Evolutionary conservation across 2,888 invertebrate species (phyloP).

Genomic region (Chrysolina haemoptera): DNA sequence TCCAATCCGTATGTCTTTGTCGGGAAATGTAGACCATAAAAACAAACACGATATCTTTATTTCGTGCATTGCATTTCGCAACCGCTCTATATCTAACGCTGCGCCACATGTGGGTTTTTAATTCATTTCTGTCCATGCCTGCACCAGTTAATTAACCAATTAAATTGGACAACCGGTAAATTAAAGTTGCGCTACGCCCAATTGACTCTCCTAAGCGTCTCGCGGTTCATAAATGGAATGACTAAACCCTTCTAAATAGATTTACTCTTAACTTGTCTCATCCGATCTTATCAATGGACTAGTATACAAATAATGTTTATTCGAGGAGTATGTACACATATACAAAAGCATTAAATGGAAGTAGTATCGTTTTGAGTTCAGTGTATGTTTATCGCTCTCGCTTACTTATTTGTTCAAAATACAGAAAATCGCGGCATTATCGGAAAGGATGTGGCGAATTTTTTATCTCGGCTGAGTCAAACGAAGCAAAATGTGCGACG

Average conservation of each 20-base stretch:
- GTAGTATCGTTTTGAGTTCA: constrained; percentile 31
- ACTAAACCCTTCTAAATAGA: constrained; percentile 47
- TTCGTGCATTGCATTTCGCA: constrained; percentile 37
- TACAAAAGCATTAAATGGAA: constrained; percentile 37
- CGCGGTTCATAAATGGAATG: constrained; percentile 50
- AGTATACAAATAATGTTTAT: constrained; percentile 35
- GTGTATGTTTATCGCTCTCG: constrained; percentile 37
- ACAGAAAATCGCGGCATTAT: constrained; percentile 46
- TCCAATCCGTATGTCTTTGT: constrained; percentile 21
- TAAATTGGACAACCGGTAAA: constrained; percentile 44
- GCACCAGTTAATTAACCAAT: constrained; percentile 48
- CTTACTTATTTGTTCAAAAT: constrained; percentile 36
- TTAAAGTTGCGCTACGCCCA: constrained; percentile 46
- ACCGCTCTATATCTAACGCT: constrained; percentile 21
- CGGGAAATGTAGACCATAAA: constrained; percentile 38
- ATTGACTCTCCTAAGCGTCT: constrained; percentile 52
- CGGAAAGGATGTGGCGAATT: constrained; percentile 51
- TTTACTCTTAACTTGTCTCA: constrained; percentile 34
- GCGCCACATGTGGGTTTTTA: constrained; percentile 45
- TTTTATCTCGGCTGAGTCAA: constrained; percentile 47
- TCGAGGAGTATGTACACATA: constrained; percentile 36
- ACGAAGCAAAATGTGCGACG: constrained; percentile 47
- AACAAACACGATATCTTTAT: constrained; percentile 31
- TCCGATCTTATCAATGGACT: constrained; percentile 48
- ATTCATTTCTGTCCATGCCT: constrained; percentile 40